phyloP scores from a whole-genome alignment of 2,888 invertebrate genomes.

The Lasioglossum figueresi region DNA sequence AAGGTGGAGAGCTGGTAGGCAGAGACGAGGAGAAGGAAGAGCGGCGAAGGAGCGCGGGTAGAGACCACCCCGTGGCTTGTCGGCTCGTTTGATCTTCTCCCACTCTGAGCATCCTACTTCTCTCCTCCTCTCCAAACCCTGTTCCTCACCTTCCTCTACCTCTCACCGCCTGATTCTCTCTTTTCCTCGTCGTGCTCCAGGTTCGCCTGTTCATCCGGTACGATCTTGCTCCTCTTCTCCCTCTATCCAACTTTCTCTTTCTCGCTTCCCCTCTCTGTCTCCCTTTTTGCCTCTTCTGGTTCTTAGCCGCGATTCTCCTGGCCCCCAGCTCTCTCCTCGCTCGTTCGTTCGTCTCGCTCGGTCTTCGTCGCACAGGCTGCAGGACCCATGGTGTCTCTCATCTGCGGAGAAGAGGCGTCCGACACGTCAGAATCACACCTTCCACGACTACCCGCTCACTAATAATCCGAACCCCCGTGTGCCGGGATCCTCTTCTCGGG shows the following conservation, averaged over 20 bases:
- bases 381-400: conserved; percentile 65
- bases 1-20: conserved; percentile 63
- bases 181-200: conserved; percentile 50
- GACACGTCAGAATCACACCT: conserved; percentile 83
- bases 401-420: conserved; percentile 74
- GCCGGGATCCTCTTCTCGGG: conserved; percentile 67
- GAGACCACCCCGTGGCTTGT: conserved; percentile 84
- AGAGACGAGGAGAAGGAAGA: conserved; percentile 59
- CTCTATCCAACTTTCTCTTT: neutral
- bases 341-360: conserved; percentile 9
- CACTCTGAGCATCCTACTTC: conserved; percentile 68
- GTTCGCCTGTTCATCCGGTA: conserved; percentile 43
- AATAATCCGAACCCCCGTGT: conserved; percentile 76
- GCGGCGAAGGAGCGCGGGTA: conserved; percentile 77
- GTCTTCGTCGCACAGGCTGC: conserved; percentile 12
- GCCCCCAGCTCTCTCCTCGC: conserved; percentile 14
- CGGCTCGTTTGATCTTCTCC: conserved; percentile 83
- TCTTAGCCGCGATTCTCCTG: conserved; percentile 45
- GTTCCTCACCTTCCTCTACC: conserved; percentile 40
- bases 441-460: conserved; percentile 79
- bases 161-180: conserved; percentile 53
- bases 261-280: conserved; percentile 39
- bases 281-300: conserved; percentile 17
- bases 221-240: conserved; percentile 35
- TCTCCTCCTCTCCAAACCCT: conserved; percentile 30